Evolutionary conservation across 2,797 vertebrate species (phyloP).

Genomic region (Oryzias sinensis): DNA sequence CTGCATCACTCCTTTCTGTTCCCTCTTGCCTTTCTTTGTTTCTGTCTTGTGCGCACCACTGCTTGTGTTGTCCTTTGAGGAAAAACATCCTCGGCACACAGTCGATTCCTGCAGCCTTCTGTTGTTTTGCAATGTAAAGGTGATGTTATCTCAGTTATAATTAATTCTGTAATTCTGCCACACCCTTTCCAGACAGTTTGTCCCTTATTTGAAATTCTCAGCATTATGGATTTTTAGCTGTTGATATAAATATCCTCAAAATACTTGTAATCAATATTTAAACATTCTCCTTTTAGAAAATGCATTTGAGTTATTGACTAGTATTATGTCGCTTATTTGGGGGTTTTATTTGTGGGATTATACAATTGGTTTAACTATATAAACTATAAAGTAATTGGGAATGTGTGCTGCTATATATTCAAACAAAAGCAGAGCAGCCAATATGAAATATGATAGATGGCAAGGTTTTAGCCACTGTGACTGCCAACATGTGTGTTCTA

Average conservation of each 20-base stretch:
- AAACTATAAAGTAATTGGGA: neutral
- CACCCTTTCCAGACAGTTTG: neutral
- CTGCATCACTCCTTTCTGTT: slow-evolving; percentile 1
- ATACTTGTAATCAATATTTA: neutral
- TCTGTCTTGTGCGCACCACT: slow-evolving; percentile 7
- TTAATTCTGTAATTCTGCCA: slow-evolving; percentile 14
- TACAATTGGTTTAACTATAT: neutral
- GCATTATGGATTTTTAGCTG: neutral
- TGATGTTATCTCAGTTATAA: slow-evolving; percentile 13
- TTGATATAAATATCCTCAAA: neutral
- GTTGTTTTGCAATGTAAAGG: slow-evolving; percentile 20
- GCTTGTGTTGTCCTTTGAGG: neutral
- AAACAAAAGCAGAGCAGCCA: neutral
- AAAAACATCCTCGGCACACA: neutral
- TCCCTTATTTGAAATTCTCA: neutral
- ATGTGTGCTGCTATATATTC: neutral
- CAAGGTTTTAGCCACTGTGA: too few relatives aligned
- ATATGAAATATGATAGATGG: too few relatives aligned
- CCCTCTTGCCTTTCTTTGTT: neutral
- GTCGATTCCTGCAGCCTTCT: neutral
- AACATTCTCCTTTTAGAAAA: neutral
- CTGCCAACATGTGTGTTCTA: slow-evolving; percentile 5
- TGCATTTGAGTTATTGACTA: too few relatives aligned
- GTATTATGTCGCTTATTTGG: too few relatives aligned
- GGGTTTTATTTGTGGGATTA: too few relatives aligned